These are phyloP conservation scores for Drosophila burlai DNA, from an alignment of 1,140 invertebrate species.

Conservation along the genomic window DNA sequence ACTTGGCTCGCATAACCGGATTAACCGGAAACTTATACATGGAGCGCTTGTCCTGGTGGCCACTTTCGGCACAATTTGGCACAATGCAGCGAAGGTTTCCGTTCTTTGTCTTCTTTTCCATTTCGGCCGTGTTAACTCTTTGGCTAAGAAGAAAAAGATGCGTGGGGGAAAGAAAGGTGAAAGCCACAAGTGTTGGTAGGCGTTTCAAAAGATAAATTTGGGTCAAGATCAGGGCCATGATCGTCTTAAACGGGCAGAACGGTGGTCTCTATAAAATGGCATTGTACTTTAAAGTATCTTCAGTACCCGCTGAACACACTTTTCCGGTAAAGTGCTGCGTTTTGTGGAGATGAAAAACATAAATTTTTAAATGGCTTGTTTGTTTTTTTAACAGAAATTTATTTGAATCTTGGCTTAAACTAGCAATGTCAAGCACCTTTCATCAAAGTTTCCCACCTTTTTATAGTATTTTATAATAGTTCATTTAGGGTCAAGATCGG, in stretches of 20 bases:
- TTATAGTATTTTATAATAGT: not conserved
- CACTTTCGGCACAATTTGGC: slow-evolving; percentile 20
- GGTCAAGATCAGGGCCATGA: slow-evolving; percentile 25
- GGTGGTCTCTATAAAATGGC: no score
- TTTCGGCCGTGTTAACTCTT: not conserved
- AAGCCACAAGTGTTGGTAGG: slow-evolving; percentile 42
- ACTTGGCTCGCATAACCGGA: slow-evolving; percentile 20
- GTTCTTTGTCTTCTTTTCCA: slow-evolving; percentile 22
- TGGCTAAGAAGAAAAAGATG: slow-evolving; percentile 4
- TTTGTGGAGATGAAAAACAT: not conserved
- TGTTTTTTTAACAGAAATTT: slow-evolving; percentile 2
- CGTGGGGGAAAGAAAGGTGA: slow-evolving; percentile 27
- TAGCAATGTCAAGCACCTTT: not conserved
- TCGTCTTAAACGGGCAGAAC: not conserved
- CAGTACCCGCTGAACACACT: no score
- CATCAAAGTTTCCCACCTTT: not conserved
- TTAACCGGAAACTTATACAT: slow-evolving; percentile 42
- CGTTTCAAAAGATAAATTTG: slow-evolving; percentile 14
- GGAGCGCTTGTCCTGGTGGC: slow-evolving; percentile 25
- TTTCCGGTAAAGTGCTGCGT: no score
- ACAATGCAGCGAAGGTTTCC: slow-evolving; percentile 24
- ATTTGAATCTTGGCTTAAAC: slow-evolving; percentile 15
- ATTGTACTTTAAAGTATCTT: no score
- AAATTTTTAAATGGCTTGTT: not conserved
- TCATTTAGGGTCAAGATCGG: not conserved